phyloP scores from a whole-genome alignment of 2,113 vertebrate species.

The Siniperca chuatsi region DNA sequence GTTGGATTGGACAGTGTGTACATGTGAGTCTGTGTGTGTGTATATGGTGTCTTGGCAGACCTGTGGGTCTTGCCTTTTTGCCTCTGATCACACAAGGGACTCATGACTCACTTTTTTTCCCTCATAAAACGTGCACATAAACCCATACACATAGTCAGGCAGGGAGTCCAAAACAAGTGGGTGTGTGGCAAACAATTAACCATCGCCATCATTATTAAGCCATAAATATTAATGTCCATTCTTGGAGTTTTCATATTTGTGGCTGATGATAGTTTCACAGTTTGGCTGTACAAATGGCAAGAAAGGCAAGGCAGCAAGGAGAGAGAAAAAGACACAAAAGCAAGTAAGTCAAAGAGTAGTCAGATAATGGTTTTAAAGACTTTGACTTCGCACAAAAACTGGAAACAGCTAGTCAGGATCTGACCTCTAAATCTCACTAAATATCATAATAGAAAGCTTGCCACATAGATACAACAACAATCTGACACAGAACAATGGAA shows the following conservation, averaged over 20 bases:
- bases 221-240: constrained; percentile 39
- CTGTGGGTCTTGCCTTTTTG: constrained; percentile 10
- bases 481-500: too few relatives aligned
- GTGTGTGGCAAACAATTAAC: neutral
- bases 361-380: neutral
- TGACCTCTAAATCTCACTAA: neutral
- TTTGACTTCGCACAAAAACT: too few relatives aligned
- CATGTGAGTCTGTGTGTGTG: constrained; percentile 6
- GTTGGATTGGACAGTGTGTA: constrained; percentile 48
- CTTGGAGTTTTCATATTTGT: constrained; percentile 14
- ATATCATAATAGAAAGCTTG: too few relatives aligned
- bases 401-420: neutral
- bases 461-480: too few relatives aligned
- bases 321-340: neutral
- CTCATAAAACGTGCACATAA: constrained; percentile 1
- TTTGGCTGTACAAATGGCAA: constrained; percentile 4
- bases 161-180: neutral
- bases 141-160: neutral
- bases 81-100: constrained; percentile 52
- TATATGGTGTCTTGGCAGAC: constrained; percentile 32
- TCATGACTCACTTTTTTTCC: constrained; percentile 47
- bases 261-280: constrained; percentile 35
- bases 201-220: constrained; percentile 22
- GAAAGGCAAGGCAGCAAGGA: neutral
- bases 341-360: neutral